phyloP scores from a whole-genome alignment of 2,113 vertebrate species.

The Limanda limanda region DNA sequence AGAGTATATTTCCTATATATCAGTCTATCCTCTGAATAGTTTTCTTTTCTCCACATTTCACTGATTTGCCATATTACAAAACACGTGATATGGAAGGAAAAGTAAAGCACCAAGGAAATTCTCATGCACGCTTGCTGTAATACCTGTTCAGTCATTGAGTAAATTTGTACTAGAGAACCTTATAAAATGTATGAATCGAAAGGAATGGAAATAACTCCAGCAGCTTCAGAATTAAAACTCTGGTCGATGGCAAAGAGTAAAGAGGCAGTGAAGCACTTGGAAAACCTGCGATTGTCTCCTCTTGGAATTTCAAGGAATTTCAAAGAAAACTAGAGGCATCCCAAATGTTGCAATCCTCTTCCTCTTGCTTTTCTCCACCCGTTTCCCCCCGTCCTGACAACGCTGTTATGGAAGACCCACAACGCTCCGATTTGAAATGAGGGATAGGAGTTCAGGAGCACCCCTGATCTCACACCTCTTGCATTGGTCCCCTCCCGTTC shows the following conservation, averaged over 20 bases:
- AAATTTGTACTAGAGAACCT: conserved; percentile 36
- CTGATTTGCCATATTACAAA: conserved; percentile 27
- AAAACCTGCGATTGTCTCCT: conserved; percentile 58
- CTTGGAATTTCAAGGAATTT: conserved; percentile 12
- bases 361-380: conserved; percentile 40
- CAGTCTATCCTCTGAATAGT: conserved; percentile 51
- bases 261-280: conserved; percentile 65
- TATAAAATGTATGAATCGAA: conserved; percentile 52
- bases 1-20: conserved; percentile 41
- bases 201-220: conserved; percentile 69
- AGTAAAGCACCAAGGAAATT: conserved; percentile 58
- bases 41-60: conserved; percentile 31
- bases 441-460: conserved; percentile 63
- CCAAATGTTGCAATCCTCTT: conserved; percentile 71
- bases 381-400: conserved; percentile 38
- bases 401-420: conserved; percentile 49
- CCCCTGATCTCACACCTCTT: conserved; percentile 68
- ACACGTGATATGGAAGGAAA: conserved; percentile 32
- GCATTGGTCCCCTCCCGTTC: conserved; percentile 51
- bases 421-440: conserved; percentile 55
- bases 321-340: conserved; percentile 46
- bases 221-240: conserved; percentile 77
- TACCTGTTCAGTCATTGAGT: conserved; percentile 40
- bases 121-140: conserved; percentile 40
- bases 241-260: conserved; percentile 46